Percentiles rank a stretch among this genome's conserved stretches.
Conservation (phyloP, 2,113 vertebrate genomes). For the Otocyon megalotis region DNA sequence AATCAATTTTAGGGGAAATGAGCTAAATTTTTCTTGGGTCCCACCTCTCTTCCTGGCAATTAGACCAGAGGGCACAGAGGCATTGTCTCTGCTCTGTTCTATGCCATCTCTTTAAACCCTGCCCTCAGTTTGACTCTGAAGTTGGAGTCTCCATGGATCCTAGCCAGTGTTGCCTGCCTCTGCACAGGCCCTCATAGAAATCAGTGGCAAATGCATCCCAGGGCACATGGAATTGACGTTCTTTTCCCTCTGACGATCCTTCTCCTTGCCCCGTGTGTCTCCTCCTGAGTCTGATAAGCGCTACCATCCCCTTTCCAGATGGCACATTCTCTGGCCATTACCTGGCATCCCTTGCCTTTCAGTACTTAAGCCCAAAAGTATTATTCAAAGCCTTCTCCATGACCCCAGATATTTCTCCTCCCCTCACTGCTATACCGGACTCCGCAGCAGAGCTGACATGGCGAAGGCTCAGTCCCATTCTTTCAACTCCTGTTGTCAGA, state of each 20-base stretch:
- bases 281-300: not conserved
- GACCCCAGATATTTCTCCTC: not conserved
- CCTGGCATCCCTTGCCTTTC: not conserved
- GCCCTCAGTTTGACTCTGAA: not conserved
- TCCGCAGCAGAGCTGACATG: not conserved
- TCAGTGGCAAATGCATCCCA: accelerated
- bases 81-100: not conserved
- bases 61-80: not conserved
- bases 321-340: not conserved
- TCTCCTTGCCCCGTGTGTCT: not conserved
- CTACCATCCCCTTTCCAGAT: not conserved
- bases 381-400: too few relatives aligned
- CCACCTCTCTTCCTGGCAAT: not conserved
- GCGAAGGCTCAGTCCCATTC: not conserved
- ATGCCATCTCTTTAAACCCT: not conserved
- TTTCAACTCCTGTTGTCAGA: not conserved
- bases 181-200: not conserved
- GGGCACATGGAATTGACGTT: accelerated
- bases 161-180: not conserved
- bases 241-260: not conserved
- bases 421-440: accelerated
- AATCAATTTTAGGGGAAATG: not conserved
- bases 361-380: not conserved
- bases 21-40: too few relatives aligned
- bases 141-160: not conserved